Conservation (phyloP, 2,797 vertebrate species). For the Uromys caudimaculatus region DNA sequence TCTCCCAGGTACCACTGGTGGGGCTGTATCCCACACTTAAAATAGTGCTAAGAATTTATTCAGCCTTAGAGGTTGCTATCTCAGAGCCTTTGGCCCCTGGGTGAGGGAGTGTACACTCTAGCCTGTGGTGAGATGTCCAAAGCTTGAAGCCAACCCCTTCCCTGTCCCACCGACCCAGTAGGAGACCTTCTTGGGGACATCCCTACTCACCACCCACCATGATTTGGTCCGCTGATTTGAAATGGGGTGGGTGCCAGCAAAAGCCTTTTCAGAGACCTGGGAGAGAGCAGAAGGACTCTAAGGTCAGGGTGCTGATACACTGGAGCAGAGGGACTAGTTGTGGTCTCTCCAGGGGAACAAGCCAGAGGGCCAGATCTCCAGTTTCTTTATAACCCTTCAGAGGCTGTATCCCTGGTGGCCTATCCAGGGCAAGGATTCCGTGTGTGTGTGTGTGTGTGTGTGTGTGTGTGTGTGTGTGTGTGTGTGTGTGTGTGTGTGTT, state of each 20-base stretch:
- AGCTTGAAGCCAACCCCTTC: neutral
- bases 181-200: neutral
- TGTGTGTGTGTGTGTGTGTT: too few species aligned
- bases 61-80: neutral
- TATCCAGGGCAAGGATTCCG: rapidly evolving
- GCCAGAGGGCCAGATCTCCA: too few species aligned
- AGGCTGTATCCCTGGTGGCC: rapidly evolving
- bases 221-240: rapidly evolving
- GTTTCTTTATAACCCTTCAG: rapidly evolving
- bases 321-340: neutral
- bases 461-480: too few species aligned
- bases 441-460: too few species aligned
- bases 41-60: neutral
- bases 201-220: neutral
- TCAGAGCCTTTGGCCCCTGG: too few species aligned
- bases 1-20: rapidly evolving
- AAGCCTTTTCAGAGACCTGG: neutral
- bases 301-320: rapidly evolving
- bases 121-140: rapidly evolving
- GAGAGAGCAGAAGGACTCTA: neutral
- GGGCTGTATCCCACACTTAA: neutral
- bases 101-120: neutral
- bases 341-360: neutral
- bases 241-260: neutral
- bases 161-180: rapidly evolving